These are phyloP conservation scores for Copsychus sechellarum DNA, from an alignment of 2,113 vertebrate species.

Conservation along the genomic window DNA sequence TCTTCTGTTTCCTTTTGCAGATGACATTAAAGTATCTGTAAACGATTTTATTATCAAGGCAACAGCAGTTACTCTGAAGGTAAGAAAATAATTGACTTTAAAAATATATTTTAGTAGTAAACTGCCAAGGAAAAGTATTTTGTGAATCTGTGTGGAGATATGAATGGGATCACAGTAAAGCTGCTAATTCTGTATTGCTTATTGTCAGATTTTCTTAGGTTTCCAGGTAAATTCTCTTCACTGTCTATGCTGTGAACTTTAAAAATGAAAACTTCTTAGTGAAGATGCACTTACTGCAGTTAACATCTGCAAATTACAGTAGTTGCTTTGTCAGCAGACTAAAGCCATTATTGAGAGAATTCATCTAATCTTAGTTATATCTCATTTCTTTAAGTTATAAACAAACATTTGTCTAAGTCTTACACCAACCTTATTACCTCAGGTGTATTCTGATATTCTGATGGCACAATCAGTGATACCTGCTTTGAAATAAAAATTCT, in stretches of 20 bases:
- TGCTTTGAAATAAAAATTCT: neutral
- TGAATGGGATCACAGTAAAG: neutral
- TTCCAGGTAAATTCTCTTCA: neutral
- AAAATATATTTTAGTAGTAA: neutral
- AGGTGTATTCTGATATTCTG: neutral
- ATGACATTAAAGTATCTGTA: slow-evolving; percentile 93
- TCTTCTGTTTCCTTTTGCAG: slow-evolving; percentile 73
- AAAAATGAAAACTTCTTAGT: neutral
- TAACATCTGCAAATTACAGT: neutral
- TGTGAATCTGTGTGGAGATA: neutral
- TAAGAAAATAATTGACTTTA: slow-evolving; percentile 72
- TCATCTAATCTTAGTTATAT: neutral
- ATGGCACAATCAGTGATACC: neutral
- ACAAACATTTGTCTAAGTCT: neutral
- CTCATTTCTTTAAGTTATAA: neutral
- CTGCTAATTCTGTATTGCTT: neutral
- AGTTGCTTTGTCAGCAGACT: neutral
- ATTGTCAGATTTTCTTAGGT: neutral
- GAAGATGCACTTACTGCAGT: neutral
- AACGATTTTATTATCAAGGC: slow-evolving; percentile 98
- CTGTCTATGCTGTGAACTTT: neutral
- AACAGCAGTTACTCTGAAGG: slow-evolving; percentile 89
- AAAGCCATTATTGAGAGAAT: neutral
- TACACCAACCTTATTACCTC: neutral
- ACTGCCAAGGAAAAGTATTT: neutral